These are phyloP conservation scores for Spodoptera frugiperda DNA, from an alignment of 1,140 invertebrate genomes.

Conservation along the genomic window DNA sequence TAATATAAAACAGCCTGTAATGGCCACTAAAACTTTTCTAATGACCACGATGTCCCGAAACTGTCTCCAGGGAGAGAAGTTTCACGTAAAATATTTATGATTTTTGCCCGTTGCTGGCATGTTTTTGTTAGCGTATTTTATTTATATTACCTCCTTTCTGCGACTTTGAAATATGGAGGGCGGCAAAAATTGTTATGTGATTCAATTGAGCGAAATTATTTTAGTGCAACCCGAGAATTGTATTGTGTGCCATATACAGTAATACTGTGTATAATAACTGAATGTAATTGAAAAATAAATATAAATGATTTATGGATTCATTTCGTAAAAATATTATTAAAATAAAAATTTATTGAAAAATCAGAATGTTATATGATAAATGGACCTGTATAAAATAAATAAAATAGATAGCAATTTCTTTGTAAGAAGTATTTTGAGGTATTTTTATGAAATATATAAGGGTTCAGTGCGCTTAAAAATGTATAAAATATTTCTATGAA, in stretches of 20 bases:
- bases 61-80: slow-evolving; percentile 66
- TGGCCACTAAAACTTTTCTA: slow-evolving; percentile 76
- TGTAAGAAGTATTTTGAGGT: too few species aligned
- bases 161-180: slow-evolving; percentile 33
- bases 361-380: neutral
- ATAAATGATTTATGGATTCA: neutral
- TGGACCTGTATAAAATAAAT: neutral
- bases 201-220: slow-evolving; percentile 7
- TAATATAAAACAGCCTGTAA: slow-evolving; percentile 71
- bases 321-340: neutral
- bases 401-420: neutral
- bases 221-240: neutral
- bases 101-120: slow-evolving; percentile 58
- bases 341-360: too few species aligned
- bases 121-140: slow-evolving; percentile 61
- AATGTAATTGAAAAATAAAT: neutral
- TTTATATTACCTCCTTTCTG: slow-evolving; percentile 43
- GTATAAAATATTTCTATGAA: neutral
- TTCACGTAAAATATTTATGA: slow-evolving; percentile 70
- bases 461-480: too few species aligned
- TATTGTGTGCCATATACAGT: neutral
- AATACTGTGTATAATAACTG: neutral
- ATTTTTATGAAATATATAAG: too few species aligned
- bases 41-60: slow-evolving; percentile 70
- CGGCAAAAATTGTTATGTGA: slow-evolving; percentile 20